Evolutionary conservation across 2,888 invertebrate genomes (phyloP), one percentile per base, ranked within the genome.

Genomic region (Pycnomerus fuliginosus): DNA sequence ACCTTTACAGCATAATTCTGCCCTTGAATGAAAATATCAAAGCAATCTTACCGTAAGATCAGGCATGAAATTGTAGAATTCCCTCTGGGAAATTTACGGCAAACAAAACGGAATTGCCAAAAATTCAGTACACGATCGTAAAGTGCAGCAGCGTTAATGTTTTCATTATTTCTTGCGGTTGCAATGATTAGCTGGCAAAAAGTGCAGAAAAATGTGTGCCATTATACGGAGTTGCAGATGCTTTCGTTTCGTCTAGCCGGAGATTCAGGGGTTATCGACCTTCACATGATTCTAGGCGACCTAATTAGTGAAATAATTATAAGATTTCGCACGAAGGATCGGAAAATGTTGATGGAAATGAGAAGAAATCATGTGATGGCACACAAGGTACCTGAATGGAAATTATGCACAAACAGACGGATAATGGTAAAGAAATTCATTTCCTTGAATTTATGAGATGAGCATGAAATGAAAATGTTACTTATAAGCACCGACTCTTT

Each of bases 211-310:
- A 60, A 60, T 57, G 57, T 60, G 52, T 53, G 60, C 60, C 58
- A 58, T 60, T 57, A 57, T 44, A 43, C 37, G 16, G 47, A 45
- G 55, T 50, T 49, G 53, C 56, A 58, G 59, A 61, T 61, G 58
- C 61, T 61, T 61, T 59, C 61, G 43, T 58, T 61, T 59, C 52
- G 59, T 60, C 59, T 61, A 60, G 59, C 50, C 59, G 47, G 48
- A 56, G 59, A 52, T 53, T 56, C 51, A 53, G 52, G 44, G 58
- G 55, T 56, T 48, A 39, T 47, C 43, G 55, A 60, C 58, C 61
- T 58, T 58, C 52, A 44, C 41, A 49, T 45, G 46, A 55, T 58
- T 57, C 60, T 58, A 56, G 55, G 56, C 60, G 58, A 61, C 60
- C 58, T 55, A 52, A 52, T 52, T 55, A 53, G 49, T 43, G 5